phyloP scores from a whole-genome alignment of 1,140 invertebrate genomes.

The Archivesica marissinica region DNA sequence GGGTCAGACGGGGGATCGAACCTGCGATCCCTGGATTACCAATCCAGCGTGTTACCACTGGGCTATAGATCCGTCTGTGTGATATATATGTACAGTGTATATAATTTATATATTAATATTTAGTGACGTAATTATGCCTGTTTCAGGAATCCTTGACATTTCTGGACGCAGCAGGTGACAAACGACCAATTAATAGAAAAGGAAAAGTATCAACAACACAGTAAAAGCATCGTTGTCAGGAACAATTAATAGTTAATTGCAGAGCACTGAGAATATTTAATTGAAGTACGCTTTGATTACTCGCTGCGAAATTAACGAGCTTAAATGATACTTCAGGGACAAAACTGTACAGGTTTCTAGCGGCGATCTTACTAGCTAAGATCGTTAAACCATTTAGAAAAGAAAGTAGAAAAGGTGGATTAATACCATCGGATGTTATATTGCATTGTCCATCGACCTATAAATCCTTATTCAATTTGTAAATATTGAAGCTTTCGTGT shows the following conservation, averaged over 20 bases:
- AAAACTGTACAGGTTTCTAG: neutral
- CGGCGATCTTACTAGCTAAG: neutral
- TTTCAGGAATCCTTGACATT: too few relatives aligned
- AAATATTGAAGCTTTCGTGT: neutral
- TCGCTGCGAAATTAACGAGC: neutral
- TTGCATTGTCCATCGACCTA: neutral
- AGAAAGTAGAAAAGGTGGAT: neutral
- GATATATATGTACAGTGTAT: too few relatives aligned
- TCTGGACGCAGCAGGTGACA: too few relatives aligned
- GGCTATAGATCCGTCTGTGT: too few relatives aligned
- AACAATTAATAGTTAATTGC: slow-evolving; percentile 13
- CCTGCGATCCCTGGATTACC: too few relatives aligned
- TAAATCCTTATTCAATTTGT: neutral
- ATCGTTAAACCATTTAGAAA: neutral
- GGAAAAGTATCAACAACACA: too few relatives aligned
- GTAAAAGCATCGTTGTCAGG: too few relatives aligned
- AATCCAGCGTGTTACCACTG: too few relatives aligned
- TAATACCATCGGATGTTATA: neutral
- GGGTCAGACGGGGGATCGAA: too few relatives aligned
- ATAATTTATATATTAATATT: too few relatives aligned
- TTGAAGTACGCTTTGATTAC: neutral
- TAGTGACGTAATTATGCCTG: too few relatives aligned
- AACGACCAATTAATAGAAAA: too few relatives aligned
- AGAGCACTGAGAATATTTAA: neutral
- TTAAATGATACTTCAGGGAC: neutral